Evolutionary conservation across 2,113 vertebrate genomes (phyloP).

Genomic region (Aplodontia rufa): DNA sequence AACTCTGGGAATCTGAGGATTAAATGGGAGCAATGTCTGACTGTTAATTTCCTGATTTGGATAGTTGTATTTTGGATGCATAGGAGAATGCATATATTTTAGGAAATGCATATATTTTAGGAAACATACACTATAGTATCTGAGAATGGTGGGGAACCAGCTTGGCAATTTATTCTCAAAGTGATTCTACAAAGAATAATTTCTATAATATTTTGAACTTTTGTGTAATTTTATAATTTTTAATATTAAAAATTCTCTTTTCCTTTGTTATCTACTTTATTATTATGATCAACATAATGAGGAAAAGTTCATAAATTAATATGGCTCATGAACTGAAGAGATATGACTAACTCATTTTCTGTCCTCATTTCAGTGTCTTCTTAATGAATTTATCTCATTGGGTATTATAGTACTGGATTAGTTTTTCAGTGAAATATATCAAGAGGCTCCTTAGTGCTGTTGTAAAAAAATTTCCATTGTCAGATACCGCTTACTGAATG

Average conservation of each 20-base stretch:
- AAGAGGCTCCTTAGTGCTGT: neutral
- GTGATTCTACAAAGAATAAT: neutral
- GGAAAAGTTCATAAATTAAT: conserved; percentile 3
- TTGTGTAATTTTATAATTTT: neutral
- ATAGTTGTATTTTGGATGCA: neutral
- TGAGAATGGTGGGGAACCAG: neutral
- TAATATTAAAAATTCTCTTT: neutral
- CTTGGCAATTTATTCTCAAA: neutral
- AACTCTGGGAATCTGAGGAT: neutral
- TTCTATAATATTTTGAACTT: neutral
- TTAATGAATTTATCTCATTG: neutral
- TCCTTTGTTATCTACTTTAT: neutral
- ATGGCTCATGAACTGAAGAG: neutral
- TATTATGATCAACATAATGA: neutral
- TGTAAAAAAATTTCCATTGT: neutral
- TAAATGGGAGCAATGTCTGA: too few species aligned
- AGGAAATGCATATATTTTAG: too few species aligned
- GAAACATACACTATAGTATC: neutral
- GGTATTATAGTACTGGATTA: neutral
- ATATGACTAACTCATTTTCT: neutral
- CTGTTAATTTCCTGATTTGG: neutral
- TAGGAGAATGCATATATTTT: neutral
- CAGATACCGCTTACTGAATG: neutral
- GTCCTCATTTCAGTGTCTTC: neutral
- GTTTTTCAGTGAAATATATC: conserved; percentile 25